A percentile compares a stretch with the other conserved stretches of the same genome.
Conservation (phyloP, 2,888 invertebrate species). For the Plagodis dolabraria region DNA sequence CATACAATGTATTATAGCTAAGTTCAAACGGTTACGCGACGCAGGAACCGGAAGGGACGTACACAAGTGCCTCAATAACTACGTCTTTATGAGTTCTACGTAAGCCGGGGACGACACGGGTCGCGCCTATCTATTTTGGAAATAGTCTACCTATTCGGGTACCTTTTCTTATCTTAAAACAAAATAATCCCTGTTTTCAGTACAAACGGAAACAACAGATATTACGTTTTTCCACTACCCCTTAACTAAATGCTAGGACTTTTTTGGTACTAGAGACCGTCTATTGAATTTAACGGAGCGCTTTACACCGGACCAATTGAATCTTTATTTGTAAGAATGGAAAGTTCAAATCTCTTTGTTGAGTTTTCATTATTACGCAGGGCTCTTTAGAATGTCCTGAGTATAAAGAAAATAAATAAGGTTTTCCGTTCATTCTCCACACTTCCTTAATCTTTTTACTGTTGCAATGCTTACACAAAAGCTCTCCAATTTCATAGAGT, state of each 20-base stretch:
- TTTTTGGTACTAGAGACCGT: constrained; percentile 26
- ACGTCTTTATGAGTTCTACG: constrained; percentile 36
- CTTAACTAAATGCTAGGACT: constrained; percentile 26
- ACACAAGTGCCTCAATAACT: constrained; percentile 30
- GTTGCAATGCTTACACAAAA: constrained; percentile 8
- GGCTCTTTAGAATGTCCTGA: constrained; percentile 20
- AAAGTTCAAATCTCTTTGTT: constrained; percentile 8
- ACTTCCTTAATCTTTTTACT: constrained; percentile 21
- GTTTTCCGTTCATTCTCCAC: constrained; percentile 24
- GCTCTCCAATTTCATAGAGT: constrained; percentile 5
- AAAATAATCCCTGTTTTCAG: constrained; percentile 29
- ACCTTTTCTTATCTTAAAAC: constrained; percentile 33
- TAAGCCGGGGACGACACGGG: constrained; percentile 37
- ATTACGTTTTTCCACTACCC: constrained; percentile 31
- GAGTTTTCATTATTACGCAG: constrained; percentile 18
- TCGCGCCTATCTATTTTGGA: constrained; percentile 35
- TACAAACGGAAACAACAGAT: constrained; percentile 30
- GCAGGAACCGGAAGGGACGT: constrained; percentile 33
- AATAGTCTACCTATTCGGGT: constrained; percentile 29
- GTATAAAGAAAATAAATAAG: constrained; percentile 30
- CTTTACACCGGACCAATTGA: constrained; percentile 6
- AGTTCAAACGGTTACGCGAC: constrained; percentile 18
- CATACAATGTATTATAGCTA: constrained; percentile 30
- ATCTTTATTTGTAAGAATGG: constrained; percentile 12
- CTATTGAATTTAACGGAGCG: constrained; percentile 28